Percentiles rank a stretch among this genome's conserved stretches.
Conservation (phyloP, 64 coral and sea anemone genomes). For the Orbicella faveolata region DNA sequence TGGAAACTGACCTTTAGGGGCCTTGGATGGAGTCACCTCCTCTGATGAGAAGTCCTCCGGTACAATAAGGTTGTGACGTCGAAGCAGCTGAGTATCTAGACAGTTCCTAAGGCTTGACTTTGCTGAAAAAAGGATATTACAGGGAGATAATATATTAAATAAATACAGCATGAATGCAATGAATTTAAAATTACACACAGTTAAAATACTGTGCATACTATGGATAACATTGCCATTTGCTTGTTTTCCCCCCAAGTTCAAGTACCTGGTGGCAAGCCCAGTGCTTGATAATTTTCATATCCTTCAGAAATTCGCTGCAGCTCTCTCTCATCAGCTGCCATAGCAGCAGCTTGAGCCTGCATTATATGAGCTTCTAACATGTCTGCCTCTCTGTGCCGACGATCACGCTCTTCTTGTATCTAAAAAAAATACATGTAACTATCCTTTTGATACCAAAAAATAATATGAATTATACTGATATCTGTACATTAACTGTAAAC, state of each 20-base stretch:
- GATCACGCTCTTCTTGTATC: conserved; percentile 79
- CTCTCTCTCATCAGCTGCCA: conserved; percentile 90
- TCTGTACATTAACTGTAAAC: no score
- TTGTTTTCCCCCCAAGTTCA: neutral
- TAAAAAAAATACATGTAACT: neutral
- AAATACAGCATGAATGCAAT: no score
- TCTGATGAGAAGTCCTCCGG: conserved; percentile 82
- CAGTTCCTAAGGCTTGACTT: conserved; percentile 80
- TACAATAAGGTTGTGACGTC: conserved; percentile 74
- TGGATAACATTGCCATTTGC: neutral
- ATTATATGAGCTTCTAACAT: conserved; percentile 94
- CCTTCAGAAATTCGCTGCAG: conserved; percentile 67
- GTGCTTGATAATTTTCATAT: conserved; percentile 74
- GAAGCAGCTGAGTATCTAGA: conserved; percentile 71
- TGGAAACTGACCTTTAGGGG: conserved; percentile 50
- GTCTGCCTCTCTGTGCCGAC: conserved; percentile 77
- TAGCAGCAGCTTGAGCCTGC: conserved; percentile 90
- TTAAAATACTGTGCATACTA: no score
- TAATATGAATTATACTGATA: no score
- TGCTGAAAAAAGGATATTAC: conserved; percentile 6
- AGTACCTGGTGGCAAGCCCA: conserved; percentile 86
- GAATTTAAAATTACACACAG: no score
- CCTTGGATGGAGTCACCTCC: conserved; percentile 34
- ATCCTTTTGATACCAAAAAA: neutral
- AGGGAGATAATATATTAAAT: no score